Evolutionary conservation across 2,888 invertebrate species (phyloP).

Genomic region (Tipula unca): DNA sequence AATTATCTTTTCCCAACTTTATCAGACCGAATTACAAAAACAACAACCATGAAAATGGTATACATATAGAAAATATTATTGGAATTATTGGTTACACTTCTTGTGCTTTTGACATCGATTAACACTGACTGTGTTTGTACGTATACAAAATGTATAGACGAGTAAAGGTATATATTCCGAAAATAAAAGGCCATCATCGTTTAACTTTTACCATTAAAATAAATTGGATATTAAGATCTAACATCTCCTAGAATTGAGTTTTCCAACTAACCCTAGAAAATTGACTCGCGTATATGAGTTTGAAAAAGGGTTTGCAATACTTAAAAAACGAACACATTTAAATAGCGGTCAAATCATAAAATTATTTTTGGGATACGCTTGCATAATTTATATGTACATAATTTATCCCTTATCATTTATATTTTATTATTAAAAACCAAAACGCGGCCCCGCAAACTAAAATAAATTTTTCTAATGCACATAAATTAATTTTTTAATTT

Average conservation of each 20-base stretch:
- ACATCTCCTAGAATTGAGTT: too few species aligned
- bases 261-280: too few species aligned
- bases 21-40: background rate
- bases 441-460: background rate
- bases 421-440: background rate
- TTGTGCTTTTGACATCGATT: background rate
- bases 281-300: too few species aligned
- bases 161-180: background rate
- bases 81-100: background rate
- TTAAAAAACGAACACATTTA: background rate
- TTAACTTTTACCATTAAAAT: background rate
- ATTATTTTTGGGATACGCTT: background rate
- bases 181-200: background rate
- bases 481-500: background rate
- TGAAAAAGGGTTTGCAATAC: background rate
- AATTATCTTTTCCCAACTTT: background rate
- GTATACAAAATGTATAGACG: background rate
- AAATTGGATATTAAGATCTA: background rate
- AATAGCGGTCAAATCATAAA: background rate
- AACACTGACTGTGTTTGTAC: background rate
- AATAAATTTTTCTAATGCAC: background rate
- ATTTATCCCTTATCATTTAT: background rate
- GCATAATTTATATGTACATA: conserved; percentile 1
- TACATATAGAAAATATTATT: background rate
- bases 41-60: background rate